Evolutionary conservation across 1,140 invertebrate species (phyloP).

Genomic region (Bombus pascuorum): DNA sequence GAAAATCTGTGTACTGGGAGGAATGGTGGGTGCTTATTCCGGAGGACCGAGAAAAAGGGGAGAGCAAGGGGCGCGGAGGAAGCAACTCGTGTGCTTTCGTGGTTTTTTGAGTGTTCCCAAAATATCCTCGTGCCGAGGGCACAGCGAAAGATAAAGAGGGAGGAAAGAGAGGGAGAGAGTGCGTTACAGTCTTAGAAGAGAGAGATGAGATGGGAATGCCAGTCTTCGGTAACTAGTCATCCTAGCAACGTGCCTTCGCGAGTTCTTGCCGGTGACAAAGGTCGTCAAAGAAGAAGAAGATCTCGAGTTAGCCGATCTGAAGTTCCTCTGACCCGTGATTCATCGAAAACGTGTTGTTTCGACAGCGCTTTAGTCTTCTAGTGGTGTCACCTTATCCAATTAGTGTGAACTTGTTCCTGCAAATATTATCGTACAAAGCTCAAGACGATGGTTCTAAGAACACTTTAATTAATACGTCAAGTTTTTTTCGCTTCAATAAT

Average conservation of each 20-base stretch:
- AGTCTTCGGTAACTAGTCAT: conserved; percentile 72
- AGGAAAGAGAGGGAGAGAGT: conserved; percentile 52
- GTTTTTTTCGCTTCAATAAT: background rate
- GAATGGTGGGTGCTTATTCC: background rate
- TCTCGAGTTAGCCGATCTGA: background rate
- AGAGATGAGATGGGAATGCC: conserved; percentile 66
- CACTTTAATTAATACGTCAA: background rate
- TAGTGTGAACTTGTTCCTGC: background rate
- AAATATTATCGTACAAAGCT: background rate
- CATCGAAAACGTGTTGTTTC: background rate
- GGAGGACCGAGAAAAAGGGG: conserved; percentile 1
- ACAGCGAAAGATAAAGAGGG: conserved; percentile 65
- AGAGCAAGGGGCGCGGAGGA: conserved; percentile 29
- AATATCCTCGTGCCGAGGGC: conserved; percentile 60
- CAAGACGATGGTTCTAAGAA: background rate
- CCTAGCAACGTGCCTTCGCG: conserved; percentile 59
- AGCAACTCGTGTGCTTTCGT: conserved; percentile 60
- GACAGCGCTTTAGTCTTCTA: background rate
- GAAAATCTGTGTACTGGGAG: background rate
- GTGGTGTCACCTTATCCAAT: background rate
- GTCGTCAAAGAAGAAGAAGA: conserved; percentile 33
- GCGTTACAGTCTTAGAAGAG: conserved; percentile 38
- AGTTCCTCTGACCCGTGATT: background rate
- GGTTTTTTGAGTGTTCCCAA: conserved; percentile 68
- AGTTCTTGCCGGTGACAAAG: conserved; percentile 47